Evolutionary conservation across 2,888 invertebrate species (phyloP).

Genomic region (Anthophora plumipes): DNA sequence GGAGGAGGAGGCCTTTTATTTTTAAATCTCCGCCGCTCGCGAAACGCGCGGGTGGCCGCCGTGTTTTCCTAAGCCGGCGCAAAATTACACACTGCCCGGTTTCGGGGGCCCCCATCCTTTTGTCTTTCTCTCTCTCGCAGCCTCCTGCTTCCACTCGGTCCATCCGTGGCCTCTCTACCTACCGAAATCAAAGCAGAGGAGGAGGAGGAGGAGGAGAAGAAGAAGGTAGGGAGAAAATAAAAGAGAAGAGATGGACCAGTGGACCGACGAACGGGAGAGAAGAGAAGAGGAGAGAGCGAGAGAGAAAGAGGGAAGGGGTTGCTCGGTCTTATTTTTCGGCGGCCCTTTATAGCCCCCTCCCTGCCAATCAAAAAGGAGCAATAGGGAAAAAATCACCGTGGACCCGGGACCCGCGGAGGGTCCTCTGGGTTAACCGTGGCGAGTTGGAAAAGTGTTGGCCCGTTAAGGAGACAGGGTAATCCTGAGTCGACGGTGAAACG

Average conservation of each 20-base stretch:
- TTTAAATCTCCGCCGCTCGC: conserved; percentile 81
- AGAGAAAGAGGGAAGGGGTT: conserved; percentile 58
- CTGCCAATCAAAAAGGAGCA: conserved; percentile 83
- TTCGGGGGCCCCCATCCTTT: conserved; percentile 56
- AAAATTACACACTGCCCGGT: conserved; percentile 84
- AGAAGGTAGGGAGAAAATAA: conserved; percentile 45
- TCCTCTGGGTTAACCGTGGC: conserved; percentile 75
- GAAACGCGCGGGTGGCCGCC: conserved; percentile 84
- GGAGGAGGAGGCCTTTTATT: conserved; percentile 77
- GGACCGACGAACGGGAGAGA: conserved; percentile 51
- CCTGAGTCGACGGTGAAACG: background rate
- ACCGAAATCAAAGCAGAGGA: conserved; percentile 61
- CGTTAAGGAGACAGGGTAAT: conserved; percentile 35
- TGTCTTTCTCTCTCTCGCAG: conserved; percentile 1
- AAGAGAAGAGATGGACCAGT: conserved; percentile 52
- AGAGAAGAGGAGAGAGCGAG: conserved; percentile 56
- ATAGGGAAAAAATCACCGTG: conserved; percentile 82
- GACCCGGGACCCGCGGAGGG: conserved; percentile 79
- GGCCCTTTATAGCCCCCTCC: conserved; percentile 80
- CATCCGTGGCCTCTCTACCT: conserved; percentile 52
- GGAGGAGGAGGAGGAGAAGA: conserved; percentile 31
- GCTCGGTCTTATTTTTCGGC: conserved; percentile 82
- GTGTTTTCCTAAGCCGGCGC: conserved; percentile 85
- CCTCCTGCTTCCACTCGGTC: conserved; percentile 34
- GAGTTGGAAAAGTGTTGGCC: conserved; percentile 80